Conservation (phyloP, 2,113 vertebrate genomes). For the Myrmecophaga tridactyla region DNA sequence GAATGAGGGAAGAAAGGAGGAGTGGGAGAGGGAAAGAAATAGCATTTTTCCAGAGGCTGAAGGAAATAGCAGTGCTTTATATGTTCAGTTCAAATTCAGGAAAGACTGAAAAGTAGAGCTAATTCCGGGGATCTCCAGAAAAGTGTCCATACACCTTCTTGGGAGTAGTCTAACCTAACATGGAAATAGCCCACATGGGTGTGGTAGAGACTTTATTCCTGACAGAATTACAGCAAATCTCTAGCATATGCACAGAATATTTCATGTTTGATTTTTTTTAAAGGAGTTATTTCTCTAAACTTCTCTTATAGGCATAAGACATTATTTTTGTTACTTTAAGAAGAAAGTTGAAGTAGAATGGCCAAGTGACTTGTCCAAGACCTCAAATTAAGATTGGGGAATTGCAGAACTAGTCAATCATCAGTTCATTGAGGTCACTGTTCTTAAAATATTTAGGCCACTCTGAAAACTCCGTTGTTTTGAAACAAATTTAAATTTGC, state of each 20-base stretch:
- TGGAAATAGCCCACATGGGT: neutral
- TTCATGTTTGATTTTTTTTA: slow-evolving; percentile 22
- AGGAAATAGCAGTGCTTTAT: neutral
- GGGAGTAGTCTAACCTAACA: neutral
- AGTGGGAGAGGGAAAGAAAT: neutral
- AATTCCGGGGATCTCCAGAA: neutral
- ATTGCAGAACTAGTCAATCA: neutral
- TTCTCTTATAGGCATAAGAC: neutral
- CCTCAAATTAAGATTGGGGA: neutral
- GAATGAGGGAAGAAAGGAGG: neutral
- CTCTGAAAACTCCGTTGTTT: slow-evolving; percentile 15
- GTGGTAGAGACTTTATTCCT: neutral
- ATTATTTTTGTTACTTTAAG: neutral
- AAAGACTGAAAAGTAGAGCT: neutral
- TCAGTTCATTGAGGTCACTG: neutral
- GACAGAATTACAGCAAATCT: neutral
- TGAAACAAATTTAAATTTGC: slow-evolving; percentile 52
- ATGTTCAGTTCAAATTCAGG: neutral
- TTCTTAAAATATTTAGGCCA: neutral
- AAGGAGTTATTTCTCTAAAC: neutral
- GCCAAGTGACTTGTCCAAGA: neutral
- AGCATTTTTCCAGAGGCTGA: neutral
- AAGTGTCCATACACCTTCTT: neutral
- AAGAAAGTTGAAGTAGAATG: neutral
- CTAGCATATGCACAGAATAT: neutral